These are phyloP conservation scores for Fulmarus glacialis DNA, from an alignment of 2,113 vertebrate genomes.

Conservation along the genomic window DNA sequence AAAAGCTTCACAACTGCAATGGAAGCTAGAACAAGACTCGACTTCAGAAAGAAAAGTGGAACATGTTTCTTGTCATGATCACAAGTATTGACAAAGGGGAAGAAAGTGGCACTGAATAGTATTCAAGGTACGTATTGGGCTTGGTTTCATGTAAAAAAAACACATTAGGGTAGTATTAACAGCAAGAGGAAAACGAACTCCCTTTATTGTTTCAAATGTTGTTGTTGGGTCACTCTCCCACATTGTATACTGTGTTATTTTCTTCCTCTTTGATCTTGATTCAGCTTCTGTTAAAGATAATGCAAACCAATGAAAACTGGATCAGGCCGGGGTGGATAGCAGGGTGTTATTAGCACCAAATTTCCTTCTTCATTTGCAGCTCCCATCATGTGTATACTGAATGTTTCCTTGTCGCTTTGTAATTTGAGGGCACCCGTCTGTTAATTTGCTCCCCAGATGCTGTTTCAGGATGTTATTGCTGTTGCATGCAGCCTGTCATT, in stretches of 20 bases:
- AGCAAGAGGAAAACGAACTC: not conserved
- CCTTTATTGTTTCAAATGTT: not conserved
- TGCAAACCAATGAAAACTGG: not conserved
- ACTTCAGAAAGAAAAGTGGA: not conserved
- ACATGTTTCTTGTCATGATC: not conserved
- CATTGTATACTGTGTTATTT: not conserved
- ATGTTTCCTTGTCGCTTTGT: not conserved
- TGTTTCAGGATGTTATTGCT: not conserved
- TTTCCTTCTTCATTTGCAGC: not conserved
- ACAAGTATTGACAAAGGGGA: not conserved
- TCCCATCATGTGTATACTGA: not conserved
- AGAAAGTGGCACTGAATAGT: not conserved
- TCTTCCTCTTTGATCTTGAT: conserved; percentile 3
- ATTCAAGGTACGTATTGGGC: not conserved
- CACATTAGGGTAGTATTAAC: not conserved
- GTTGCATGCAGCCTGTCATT: not conserved
- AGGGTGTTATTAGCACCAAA: not conserved
- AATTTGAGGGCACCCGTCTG: not conserved
- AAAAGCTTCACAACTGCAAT: not conserved
- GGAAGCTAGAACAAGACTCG: not conserved
- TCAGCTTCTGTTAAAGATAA: not conserved
- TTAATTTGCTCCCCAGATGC: not conserved
- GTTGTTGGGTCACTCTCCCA: not conserved
- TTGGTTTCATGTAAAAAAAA: not conserved
- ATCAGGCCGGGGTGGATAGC: not conserved